These are phyloP conservation scores for Apteryx owenii DNA, from an alignment of 2,113 vertebrate species.

Conservation along the genomic window DNA sequence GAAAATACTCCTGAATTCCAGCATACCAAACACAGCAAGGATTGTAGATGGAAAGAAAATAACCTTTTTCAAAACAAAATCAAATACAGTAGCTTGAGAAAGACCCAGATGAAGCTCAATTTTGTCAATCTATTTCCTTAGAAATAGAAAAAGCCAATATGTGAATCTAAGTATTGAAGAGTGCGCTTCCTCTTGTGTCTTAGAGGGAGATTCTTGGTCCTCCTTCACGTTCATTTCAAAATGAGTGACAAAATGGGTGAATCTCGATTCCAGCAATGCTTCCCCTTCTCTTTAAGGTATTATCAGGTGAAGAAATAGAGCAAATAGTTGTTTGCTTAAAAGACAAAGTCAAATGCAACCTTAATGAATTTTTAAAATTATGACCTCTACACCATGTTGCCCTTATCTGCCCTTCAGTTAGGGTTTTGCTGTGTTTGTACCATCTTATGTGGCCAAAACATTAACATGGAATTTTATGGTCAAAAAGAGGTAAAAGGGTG, in stretches of 20 bases:
- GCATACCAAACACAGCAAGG: background rate
- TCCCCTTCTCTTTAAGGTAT: background rate
- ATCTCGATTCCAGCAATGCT: background rate
- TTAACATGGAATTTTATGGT: background rate
- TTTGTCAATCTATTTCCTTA: background rate
- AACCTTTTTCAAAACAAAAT: background rate
- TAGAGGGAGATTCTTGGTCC: background rate
- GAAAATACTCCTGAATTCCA: background rate
- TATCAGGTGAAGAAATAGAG: background rate
- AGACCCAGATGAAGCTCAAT: background rate
- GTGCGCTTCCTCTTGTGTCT: background rate
- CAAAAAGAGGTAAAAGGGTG: background rate
- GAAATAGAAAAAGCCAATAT: background rate
- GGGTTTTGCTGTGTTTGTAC: background rate
- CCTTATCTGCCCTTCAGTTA: background rate
- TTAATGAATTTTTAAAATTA: background rate
- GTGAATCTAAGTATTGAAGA: background rate
- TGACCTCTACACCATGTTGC: accelerated
- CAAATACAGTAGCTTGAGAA: background rate
- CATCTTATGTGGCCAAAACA: background rate
- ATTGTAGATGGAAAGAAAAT: background rate
- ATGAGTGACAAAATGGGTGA: background rate
- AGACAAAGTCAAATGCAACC: background rate
- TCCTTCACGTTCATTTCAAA: background rate
- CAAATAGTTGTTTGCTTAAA: background rate